Conservation (phyloP, 1,140 invertebrate species). For the Papilio helenus region DNA sequence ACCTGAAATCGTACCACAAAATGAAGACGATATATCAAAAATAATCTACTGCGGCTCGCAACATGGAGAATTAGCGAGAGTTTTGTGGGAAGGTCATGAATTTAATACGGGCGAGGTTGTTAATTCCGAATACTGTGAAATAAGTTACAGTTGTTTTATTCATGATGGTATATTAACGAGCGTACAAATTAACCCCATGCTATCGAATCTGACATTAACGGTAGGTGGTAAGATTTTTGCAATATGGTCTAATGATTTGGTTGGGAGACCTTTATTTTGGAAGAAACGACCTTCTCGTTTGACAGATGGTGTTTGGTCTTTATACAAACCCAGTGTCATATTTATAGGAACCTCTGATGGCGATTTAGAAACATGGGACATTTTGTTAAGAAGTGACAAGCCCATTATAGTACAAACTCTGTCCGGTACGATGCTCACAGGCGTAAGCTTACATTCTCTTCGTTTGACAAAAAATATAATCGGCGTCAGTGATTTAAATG, state of each 20-base stretch:
- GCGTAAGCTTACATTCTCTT: slow-evolving; percentile 81
- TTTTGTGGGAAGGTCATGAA: slow-evolving; percentile 85
- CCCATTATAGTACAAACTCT: slow-evolving; percentile 74
- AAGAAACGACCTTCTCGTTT: slow-evolving; percentile 71
- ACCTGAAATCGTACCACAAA: slow-evolving; percentile 64
- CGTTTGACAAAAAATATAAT: slow-evolving; percentile 80
- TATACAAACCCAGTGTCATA: slow-evolving; percentile 75
- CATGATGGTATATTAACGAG: slow-evolving; percentile 87
- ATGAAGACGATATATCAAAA: slow-evolving; percentile 69
- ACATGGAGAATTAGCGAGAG: slow-evolving; percentile 81
- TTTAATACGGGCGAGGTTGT: slow-evolving; percentile 83
- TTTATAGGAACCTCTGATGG: slow-evolving; percentile 74
- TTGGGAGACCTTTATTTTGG: slow-evolving; percentile 67
- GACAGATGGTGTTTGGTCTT: slow-evolving; percentile 72
- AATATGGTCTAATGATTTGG: slow-evolving; percentile 71
- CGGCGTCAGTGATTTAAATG: slow-evolving; percentile 84
- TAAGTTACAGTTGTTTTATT: slow-evolving; percentile 79
- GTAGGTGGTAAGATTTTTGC: slow-evolving; percentile 79
- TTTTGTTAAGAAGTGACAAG: slow-evolving; percentile 73
- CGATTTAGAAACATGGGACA: slow-evolving; percentile 75
- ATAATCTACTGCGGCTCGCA: slow-evolving; percentile 72
- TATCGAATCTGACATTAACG: slow-evolving; percentile 81
- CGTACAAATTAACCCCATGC: slow-evolving; percentile 83
- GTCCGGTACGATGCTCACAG: slow-evolving; percentile 77
- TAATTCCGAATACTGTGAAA: slow-evolving; percentile 82